A percentile compares a stretch with the other conserved stretches of the same genome.
Conservation (phyloP, 1,140 invertebrate genomes). For the Ephestia elutella region DNA sequence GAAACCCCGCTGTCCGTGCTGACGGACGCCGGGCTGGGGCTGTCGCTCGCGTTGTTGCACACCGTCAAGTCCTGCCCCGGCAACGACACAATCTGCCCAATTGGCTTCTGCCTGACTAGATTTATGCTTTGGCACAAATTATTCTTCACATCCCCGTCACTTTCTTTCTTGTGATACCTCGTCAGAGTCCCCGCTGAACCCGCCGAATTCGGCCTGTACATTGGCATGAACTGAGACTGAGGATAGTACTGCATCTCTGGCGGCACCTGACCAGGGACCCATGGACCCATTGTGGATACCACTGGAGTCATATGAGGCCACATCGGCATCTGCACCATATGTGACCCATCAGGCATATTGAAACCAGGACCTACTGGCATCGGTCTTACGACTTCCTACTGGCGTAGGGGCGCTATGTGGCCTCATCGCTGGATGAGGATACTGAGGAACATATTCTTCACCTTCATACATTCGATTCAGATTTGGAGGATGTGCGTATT, state of each 20-base stretch:
- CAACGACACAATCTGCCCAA: slow-evolving; percentile 67
- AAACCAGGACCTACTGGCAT: slow-evolving; percentile 48
- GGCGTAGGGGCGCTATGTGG: slow-evolving; percentile 60
- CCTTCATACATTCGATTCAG: slow-evolving; percentile 47
- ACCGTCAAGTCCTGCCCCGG: slow-evolving; percentile 66
- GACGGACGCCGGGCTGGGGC: slow-evolving; percentile 52
- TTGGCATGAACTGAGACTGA: slow-evolving; percentile 62
- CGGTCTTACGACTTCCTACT: slow-evolving; percentile 50
- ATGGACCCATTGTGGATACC: slow-evolving; percentile 55
- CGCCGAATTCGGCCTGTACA: slow-evolving; percentile 59
- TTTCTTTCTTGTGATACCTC: slow-evolving; percentile 61
- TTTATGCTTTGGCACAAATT: slow-evolving; percentile 73
- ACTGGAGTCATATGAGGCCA: slow-evolving; percentile 59
- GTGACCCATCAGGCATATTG: slow-evolving; percentile 46
- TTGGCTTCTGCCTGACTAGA: slow-evolving; percentile 68
- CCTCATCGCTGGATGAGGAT: slow-evolving; percentile 51
- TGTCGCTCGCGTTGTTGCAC: slow-evolving; percentile 61
- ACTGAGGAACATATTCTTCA: slow-evolving; percentile 48
- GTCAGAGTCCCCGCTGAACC: slow-evolving; percentile 64
- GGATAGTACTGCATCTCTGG: slow-evolving; percentile 66
- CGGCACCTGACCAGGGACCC: slow-evolving; percentile 46
- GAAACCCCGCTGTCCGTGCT: slow-evolving; percentile 64
- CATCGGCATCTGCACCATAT: slow-evolving; percentile 64
- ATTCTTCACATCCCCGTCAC: slow-evolving; percentile 54
- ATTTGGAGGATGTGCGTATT: slow-evolving; percentile 43